These are phyloP conservation scores for Percina caprodes DNA, from an alignment of 2,113 vertebrate species.

Conservation along the genomic window DNA sequence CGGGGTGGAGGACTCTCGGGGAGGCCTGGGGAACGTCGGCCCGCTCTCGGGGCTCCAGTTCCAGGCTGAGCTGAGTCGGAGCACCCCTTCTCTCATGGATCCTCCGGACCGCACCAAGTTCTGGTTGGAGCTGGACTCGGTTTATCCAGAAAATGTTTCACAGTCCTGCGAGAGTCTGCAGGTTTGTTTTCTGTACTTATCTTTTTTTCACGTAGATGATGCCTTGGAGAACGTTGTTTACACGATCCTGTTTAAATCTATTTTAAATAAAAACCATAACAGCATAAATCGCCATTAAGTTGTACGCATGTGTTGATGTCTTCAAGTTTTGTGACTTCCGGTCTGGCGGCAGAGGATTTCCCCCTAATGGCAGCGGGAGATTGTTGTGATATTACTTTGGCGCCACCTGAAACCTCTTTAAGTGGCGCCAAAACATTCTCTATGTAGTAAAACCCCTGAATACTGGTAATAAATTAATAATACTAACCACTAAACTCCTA, in stretches of 20 bases:
- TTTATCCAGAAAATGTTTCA: slow-evolving; percentile 85
- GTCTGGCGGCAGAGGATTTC: too few species aligned
- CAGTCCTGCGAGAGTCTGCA: slow-evolving; percentile 90
- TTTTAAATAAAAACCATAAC: too few species aligned
- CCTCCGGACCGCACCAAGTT: slow-evolving; percentile 91
- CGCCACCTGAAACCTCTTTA: too few species aligned
- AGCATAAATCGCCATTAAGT: too few species aligned
- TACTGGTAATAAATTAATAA: too few species aligned
- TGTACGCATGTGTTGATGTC: too few species aligned
- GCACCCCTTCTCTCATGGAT: slow-evolving; percentile 89
- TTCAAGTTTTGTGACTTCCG: too few species aligned
- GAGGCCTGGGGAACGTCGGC: slow-evolving; percentile 59
- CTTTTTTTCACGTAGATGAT: not conserved
- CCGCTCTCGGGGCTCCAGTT: slow-evolving; percentile 75
- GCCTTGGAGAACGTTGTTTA: not conserved
- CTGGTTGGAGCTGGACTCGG: slow-evolving; percentile 88
- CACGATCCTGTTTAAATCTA: too few species aligned
- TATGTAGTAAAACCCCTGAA: too few species aligned
- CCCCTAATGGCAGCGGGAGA: too few species aligned
- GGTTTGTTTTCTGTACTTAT: slow-evolving; percentile 42
- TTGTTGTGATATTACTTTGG: too few species aligned
- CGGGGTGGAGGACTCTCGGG: slow-evolving; percentile 26
- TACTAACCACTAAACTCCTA: too few species aligned
- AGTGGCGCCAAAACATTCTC: fast-evolving
- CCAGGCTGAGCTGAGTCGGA: slow-evolving; percentile 89